Conservation (phyloP, 2,797 vertebrate genomes). For the Chrysocyon brachyurus region DNA sequence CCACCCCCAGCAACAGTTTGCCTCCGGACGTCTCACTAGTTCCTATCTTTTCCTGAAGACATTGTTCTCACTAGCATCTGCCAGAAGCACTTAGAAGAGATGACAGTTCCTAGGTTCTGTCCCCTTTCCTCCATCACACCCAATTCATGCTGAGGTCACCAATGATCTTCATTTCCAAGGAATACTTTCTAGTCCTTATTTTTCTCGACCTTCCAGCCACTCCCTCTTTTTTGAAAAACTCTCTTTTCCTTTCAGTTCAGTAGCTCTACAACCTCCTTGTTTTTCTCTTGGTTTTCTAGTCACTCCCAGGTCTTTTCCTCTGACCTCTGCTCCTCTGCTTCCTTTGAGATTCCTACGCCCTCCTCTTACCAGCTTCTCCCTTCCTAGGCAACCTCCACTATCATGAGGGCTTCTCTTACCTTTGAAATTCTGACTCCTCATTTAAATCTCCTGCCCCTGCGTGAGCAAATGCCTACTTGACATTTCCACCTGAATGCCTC, state of each 20-base stretch:
- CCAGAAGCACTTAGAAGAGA: slow-evolving; percentile 28
- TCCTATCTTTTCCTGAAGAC: neutral
- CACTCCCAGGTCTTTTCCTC: neutral
- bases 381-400: neutral
- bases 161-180: neutral
- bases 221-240: neutral
- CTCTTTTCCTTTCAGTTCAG: neutral
- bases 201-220: neutral
- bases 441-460: neutral
- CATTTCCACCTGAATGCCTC: slow-evolving; percentile 7
- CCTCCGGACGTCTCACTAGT: neutral
- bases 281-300: neutral
- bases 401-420: neutral
- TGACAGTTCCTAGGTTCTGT: neutral
- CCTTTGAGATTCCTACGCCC: neutral
- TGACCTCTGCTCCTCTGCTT: slow-evolving; percentile 35
- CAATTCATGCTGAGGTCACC: slow-evolving; percentile 23
- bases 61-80: neutral
- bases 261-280: neutral
- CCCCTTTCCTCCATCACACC: neutral
- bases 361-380: slow-evolving; percentile 20
- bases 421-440: slow-evolving; percentile 16
- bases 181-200: neutral
- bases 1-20: neutral
- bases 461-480: neutral